Conservation (phyloP, 2,797 vertebrate genomes). For the Chelon labrosus region DNA sequence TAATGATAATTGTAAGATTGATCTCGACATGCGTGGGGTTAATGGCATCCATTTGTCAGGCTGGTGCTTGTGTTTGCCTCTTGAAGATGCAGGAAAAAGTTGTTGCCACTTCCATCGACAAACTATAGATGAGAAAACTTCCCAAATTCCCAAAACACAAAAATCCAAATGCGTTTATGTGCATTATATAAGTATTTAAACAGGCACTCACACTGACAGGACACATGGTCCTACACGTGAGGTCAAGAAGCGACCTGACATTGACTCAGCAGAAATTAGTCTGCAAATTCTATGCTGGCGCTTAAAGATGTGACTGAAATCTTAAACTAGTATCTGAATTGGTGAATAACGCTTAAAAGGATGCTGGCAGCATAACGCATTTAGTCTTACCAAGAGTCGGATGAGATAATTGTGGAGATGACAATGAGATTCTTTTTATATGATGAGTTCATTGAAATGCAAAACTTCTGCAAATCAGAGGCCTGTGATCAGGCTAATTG, state of each 20-base stretch:
- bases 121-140: constrained; percentile 7
- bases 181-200: constrained; percentile 1
- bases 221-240: neutral
- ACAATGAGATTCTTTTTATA: constrained; percentile 26
- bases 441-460: constrained; percentile 3
- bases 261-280: neutral
- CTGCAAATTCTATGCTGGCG: neutral
- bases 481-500: constrained; percentile 16
- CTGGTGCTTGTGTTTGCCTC: constrained; percentile 33
- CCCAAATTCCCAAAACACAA: constrained; percentile 1
- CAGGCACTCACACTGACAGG: neutral
- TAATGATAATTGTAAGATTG: constrained; percentile 69
- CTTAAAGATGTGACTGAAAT: constrained; percentile 21
- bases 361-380: constrained; percentile 17
- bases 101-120: constrained; percentile 28
- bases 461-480: constrained; percentile 16
- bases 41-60: constrained; percentile 66
- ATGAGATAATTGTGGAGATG: constrained; percentile 14
- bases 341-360: constrained; percentile 19
- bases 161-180: neutral
- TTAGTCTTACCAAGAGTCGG: constrained; percentile 3
- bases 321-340: constrained; percentile 15
- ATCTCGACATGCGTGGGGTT: constrained; percentile 61
- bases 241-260: neutral
- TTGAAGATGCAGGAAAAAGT: constrained; percentile 27